Conservation (phyloP, 2,888 invertebrate species). For the Rhagophthalmus giganteus region DNA sequence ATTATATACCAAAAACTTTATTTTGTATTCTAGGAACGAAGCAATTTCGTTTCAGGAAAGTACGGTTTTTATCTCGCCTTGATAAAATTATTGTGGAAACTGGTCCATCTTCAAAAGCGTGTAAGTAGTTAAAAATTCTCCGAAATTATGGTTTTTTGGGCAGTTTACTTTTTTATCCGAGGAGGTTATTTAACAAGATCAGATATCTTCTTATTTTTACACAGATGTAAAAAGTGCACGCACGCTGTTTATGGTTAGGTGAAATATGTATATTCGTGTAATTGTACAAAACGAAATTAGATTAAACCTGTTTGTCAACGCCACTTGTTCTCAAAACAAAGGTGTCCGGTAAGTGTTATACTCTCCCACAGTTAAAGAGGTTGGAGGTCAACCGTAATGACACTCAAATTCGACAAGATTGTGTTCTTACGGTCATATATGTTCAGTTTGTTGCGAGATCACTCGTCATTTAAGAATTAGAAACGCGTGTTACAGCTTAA, state of each 20-base stretch:
- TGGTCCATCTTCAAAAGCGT: constrained; percentile 14
- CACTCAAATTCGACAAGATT: constrained; percentile 41
- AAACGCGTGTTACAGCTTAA: constrained; percentile 25
- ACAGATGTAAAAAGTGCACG: no score
- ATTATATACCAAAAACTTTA: no score
- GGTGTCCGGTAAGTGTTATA: constrained; percentile 26
- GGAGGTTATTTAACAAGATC: background rate
- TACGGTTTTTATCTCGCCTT: constrained; percentile 2
- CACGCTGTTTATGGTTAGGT: no score
- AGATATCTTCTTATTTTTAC: background rate
- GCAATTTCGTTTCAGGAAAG: no score
- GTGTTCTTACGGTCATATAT: constrained; percentile 26
- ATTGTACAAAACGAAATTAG: constrained; percentile 26
- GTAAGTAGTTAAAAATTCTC: background rate
- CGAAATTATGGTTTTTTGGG: constrained; percentile 1
- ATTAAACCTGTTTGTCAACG: constrained; percentile 36
- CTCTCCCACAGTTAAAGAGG: constrained; percentile 47
- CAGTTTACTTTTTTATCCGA: background rate
- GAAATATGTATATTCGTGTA: no score
- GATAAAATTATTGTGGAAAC: constrained; percentile 11
- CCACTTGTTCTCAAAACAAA: constrained; percentile 36
- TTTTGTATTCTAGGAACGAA: no score
- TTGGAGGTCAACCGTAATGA: constrained; percentile 40
- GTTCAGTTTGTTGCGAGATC: constrained; percentile 25
- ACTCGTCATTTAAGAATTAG: constrained; percentile 18